phyloP scores from a whole-genome alignment of 2,113 vertebrate species.

The Fukomys damarensis region DNA sequence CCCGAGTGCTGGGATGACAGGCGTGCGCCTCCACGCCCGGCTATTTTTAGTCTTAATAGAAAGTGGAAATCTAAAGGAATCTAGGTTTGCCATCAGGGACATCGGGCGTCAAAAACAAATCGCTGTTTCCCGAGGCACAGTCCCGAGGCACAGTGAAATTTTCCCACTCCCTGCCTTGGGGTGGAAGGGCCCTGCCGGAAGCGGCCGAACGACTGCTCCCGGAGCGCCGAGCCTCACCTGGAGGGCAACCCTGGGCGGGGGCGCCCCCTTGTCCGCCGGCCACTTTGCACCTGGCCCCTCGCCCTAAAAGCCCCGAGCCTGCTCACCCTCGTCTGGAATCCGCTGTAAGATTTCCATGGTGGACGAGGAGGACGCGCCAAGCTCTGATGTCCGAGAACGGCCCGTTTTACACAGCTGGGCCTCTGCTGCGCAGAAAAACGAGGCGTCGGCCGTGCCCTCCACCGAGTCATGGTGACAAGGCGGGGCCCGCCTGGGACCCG shows the following conservation, averaged over 20 bases:
- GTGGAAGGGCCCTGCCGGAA: neutral
- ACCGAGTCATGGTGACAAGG: no score
- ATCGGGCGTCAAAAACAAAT: neutral
- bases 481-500: no score
- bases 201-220: slow-evolving; percentile 68
- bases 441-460: neutral
- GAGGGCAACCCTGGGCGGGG: neutral
- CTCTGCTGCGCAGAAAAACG: slow-evolving; percentile 60
- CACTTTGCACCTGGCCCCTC: neutral
- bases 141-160: neutral
- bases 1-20: no score
- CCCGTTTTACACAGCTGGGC: slow-evolving; percentile 26
- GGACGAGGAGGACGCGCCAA: slow-evolving; percentile 9
- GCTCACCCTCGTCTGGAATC: neutral
- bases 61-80: slow-evolving; percentile 10
- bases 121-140: neutral
- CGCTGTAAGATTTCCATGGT: slow-evolving; percentile 32
- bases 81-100: neutral
- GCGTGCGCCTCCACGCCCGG: no score
- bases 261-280: neutral
- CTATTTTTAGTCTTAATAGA: neutral
- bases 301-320: neutral
- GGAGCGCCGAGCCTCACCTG: slow-evolving; percentile 66
- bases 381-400: slow-evolving; percentile 59
- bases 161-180: neutral